A percentile compares a stretch with the other conserved stretches of the same genome.
These are phyloP conservation scores for Ligdia adustata DNA, from an alignment of 2,888 invertebrate genomes.

Conservation along the genomic window DNA sequence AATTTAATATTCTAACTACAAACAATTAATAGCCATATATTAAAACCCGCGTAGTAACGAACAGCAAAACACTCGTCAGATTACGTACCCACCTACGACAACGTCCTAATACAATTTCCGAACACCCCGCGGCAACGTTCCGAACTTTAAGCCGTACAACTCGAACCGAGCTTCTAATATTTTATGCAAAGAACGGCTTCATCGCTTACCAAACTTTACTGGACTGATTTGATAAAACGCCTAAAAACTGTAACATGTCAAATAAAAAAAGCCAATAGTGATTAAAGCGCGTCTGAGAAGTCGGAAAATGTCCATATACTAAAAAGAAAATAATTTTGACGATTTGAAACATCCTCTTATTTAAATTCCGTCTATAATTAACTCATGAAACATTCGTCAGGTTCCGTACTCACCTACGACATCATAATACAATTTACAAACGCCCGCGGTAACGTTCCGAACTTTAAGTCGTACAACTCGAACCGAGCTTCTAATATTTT, in stretches of 20 bases:
- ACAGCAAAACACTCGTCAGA: neutral
- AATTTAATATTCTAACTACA: too few species aligned
- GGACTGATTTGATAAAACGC: too few species aligned
- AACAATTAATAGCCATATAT: too few species aligned
- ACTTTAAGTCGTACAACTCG: conserved; percentile 17
- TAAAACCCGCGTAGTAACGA: too few species aligned
- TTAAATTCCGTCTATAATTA: too few species aligned
- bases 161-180: conserved; percentile 52
- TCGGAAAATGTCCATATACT: too few species aligned
- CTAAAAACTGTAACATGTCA: too few species aligned
- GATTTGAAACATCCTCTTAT: too few species aligned
- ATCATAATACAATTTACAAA: conserved; percentile 10
- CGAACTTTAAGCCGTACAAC: conserved; percentile 17
- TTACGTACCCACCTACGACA: neutral
- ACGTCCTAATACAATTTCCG: conserved; percentile 10
- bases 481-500: conserved; percentile 61
- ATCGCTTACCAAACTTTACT: too few species aligned
- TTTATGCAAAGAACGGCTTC: conserved; percentile 80
- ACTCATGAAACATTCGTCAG: neutral
- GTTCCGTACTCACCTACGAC: neutral
- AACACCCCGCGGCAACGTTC: conserved; percentile 17
- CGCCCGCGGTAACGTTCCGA: conserved; percentile 15
- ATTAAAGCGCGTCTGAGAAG: too few species aligned
- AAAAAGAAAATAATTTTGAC: too few species aligned
- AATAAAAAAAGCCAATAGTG: too few species aligned